A percentile compares a stretch with the other conserved stretches of the same genome.
These are phyloP conservation scores for Sinohyriopsis cumingii DNA, from an alignment of 2,888 invertebrate genomes.

Conservation along the genomic window DNA sequence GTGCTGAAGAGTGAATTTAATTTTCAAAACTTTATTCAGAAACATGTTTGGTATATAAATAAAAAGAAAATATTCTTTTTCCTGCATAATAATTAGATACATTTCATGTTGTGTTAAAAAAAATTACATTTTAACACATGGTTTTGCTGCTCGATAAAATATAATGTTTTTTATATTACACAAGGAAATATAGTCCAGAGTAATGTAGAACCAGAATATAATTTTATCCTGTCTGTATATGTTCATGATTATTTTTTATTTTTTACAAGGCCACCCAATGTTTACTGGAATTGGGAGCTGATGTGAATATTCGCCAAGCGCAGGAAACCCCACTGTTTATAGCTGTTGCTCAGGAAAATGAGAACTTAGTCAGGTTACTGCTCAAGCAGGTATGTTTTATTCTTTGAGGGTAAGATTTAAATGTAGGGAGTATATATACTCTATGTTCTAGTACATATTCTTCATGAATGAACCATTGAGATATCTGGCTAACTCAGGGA, in stretches of 20 bases:
- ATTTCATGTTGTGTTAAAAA: neutral
- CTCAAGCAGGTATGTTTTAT: slow-evolving; percentile 49
- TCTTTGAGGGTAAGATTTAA: too few relatives aligned
- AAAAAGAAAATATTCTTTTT: too few relatives aligned
- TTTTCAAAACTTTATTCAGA: too few relatives aligned
- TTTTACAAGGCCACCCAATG: slow-evolving; percentile 59
- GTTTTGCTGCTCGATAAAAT: neutral
- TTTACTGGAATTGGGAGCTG: slow-evolving; percentile 62
- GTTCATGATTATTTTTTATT: neutral
- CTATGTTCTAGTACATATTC: too few relatives aligned
- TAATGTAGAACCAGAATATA: neutral
- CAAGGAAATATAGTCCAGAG: neutral
- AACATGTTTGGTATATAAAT: too few relatives aligned
- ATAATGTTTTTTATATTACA: neutral
- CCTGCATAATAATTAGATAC: too few relatives aligned
- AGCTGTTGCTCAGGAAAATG: slow-evolving; percentile 54
- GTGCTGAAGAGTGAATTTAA: too few relatives aligned
- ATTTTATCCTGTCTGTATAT: neutral
- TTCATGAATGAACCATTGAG: too few relatives aligned
- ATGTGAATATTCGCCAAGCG: slow-evolving; percentile 58
- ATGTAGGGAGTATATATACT: too few relatives aligned
- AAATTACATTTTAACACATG: neutral
- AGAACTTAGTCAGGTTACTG: slow-evolving; percentile 54
- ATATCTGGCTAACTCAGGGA: too few relatives aligned
- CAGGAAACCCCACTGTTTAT: slow-evolving; percentile 56